These are phyloP conservation scores for Helostoma temminkii DNA, from an alignment of 2,797 vertebrate genomes.

Conservation along the genomic window DNA sequence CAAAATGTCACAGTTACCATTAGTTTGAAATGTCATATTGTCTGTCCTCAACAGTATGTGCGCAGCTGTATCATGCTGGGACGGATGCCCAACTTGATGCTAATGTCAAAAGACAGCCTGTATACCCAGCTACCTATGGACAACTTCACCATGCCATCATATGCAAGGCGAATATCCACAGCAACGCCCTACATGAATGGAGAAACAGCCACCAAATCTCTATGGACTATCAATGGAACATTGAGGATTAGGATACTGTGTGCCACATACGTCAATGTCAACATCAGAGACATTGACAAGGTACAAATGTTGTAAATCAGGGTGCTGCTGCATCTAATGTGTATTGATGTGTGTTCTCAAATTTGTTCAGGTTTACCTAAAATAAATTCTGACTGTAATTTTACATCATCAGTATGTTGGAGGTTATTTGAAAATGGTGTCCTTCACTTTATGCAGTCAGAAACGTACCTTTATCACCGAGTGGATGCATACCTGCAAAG, in stretches of 20 bases:
- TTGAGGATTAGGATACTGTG: slow-evolving; percentile 96
- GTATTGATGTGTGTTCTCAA: slow-evolving; percentile 12
- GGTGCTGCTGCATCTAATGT: neutral
- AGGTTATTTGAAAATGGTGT: slow-evolving; percentile 5
- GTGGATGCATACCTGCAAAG: neutral
- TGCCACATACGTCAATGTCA: slow-evolving; percentile 98
- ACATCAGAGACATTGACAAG: slow-evolving; percentile 99
- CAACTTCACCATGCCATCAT: slow-evolving; percentile 97
- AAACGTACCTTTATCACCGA: neutral
- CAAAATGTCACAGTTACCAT: slow-evolving; percentile 41
- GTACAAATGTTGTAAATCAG: slow-evolving; percentile 68
- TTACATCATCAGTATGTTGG: slow-evolving; percentile 8
- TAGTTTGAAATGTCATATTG: slow-evolving; percentile 38
- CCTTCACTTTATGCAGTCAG: neutral
- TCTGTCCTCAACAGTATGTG: slow-evolving; percentile 89
- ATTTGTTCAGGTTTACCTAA: slow-evolving; percentile 15
- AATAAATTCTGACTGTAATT: slow-evolving; percentile 13
- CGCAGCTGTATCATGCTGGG: slow-evolving; percentile 99
- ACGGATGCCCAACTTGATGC: slow-evolving; percentile 98
- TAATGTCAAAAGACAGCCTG: slow-evolving; percentile 98
- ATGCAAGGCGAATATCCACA: slow-evolving; percentile 96
- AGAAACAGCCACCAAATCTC: slow-evolving; percentile 93
- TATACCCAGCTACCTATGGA: slow-evolving; percentile 96
- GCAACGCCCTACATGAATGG: slow-evolving; percentile 99
- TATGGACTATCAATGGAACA: slow-evolving; percentile 95